These are phyloP conservation scores for Pachliopta kotzebuea DNA, from an alignment of 2,888 invertebrate species.

Conservation along the genomic window DNA sequence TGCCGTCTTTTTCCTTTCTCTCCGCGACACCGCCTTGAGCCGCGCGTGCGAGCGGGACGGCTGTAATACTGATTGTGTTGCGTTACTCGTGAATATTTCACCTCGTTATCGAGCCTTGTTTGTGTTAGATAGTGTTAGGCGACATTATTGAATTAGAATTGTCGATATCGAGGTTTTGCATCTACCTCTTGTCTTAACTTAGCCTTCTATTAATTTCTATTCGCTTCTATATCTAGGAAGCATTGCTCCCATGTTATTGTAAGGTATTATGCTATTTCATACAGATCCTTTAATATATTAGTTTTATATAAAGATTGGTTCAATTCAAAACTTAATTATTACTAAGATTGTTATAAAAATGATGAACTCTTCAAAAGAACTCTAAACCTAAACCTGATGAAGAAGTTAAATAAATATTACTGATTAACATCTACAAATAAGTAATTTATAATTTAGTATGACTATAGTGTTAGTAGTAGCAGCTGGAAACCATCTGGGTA, in stretches of 20 bases:
- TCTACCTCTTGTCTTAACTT: constrained; percentile 26
- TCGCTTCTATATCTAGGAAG: background rate
- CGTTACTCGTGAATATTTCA: constrained; percentile 79
- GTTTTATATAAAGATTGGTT: too few relatives aligned
- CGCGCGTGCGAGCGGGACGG: constrained; percentile 58
- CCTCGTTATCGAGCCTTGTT: constrained; percentile 80
- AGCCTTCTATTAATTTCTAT: background rate
- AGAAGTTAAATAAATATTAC: too few relatives aligned
- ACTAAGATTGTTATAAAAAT: too few relatives aligned
- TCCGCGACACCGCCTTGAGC: constrained; percentile 49
- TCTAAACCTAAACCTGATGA: too few relatives aligned
- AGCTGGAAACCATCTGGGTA: too few relatives aligned
- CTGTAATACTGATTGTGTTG: constrained; percentile 67
- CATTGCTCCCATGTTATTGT: background rate
- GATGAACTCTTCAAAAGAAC: too few relatives aligned
- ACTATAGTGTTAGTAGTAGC: too few relatives aligned
- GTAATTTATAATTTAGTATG: too few relatives aligned
- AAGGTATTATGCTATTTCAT: too few relatives aligned
- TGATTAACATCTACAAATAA: too few relatives aligned
- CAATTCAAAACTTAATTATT: too few relatives aligned
- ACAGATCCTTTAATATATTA: too few relatives aligned
- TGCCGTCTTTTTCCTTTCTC: constrained; percentile 73
- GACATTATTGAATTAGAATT: constrained; percentile 47
- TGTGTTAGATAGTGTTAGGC: constrained; percentile 71
- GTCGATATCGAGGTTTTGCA: constrained; percentile 53